Evolutionary conservation across 2,797 vertebrate species (phyloP).

Genomic region (Pseudochirops cupreus): DNA sequence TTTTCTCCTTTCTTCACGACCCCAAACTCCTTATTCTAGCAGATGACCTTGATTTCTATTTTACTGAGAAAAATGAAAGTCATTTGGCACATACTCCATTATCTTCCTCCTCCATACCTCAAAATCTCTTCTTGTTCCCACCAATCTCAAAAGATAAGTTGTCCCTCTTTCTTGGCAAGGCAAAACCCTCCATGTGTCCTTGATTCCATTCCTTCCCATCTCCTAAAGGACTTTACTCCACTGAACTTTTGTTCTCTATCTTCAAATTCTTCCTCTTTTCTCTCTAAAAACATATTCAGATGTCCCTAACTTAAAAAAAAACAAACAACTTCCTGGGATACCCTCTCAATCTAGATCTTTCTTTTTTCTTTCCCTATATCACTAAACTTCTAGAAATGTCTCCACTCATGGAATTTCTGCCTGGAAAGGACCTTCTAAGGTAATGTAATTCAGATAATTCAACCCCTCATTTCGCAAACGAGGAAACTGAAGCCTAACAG

Average conservation of each 20-base stretch:
- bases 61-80: not conserved
- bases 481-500: not conserved
- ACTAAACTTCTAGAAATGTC: not conserved
- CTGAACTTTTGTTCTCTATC: not conserved
- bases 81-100: not conserved
- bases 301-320: not conserved
- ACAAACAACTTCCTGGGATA: not conserved
- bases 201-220: not conserved
- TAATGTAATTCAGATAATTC: not conserved
- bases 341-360: not conserved
- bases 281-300: not conserved
- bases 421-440: not conserved
- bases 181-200: not conserved
- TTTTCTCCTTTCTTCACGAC: not conserved
- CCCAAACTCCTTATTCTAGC: not conserved
- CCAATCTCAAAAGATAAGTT: not conserved
- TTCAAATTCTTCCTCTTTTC: not conserved
- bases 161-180: not conserved
- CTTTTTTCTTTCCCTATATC: not conserved
- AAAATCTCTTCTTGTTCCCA: not conserved
- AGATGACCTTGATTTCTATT: not conserved
- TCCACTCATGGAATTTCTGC: not conserved
- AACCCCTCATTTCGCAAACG: not conserved
- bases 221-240: not conserved
- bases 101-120: not conserved